Conservation (phyloP, 2,888 invertebrate species). For the Caenorhabditis sp. region DNA sequence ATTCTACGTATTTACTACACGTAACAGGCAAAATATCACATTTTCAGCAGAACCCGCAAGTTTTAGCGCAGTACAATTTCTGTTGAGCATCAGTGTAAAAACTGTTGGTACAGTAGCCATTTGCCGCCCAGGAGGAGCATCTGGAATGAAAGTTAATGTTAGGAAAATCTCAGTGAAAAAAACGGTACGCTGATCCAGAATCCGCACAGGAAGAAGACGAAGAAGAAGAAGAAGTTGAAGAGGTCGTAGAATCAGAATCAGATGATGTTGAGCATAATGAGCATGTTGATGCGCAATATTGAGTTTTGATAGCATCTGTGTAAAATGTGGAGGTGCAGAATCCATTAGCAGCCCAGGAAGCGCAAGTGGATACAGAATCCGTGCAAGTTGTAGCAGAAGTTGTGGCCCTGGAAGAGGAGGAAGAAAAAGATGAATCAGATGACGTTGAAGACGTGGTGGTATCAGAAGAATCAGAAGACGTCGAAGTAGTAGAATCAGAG, state of each 20-base stretch:
- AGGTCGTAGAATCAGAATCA: slow-evolving; percentile 6
- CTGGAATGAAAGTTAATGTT: not conserved
- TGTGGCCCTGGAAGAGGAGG: not conserved
- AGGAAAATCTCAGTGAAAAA: not conserved
- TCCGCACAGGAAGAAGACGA: slow-evolving; percentile 27
- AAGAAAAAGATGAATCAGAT: no score
- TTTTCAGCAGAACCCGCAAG: slow-evolving; percentile 42
- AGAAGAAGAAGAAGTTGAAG: slow-evolving; percentile 13
- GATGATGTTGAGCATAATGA: slow-evolving; percentile 21
- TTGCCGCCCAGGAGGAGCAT: slow-evolving; percentile 43
- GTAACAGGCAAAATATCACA: no score
- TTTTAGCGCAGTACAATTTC: slow-evolving; percentile 35
- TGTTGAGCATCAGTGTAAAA: slow-evolving; percentile 50
- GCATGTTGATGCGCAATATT: slow-evolving; percentile 40
- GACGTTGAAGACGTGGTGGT: no score
- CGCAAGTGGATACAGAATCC: slow-evolving; percentile 13
- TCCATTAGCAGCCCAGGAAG: slow-evolving; percentile 31
- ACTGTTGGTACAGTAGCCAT: slow-evolving; percentile 48
- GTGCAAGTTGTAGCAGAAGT: slow-evolving; percentile 12
- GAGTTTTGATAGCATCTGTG: slow-evolving; percentile 39
- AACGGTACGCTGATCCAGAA: slow-evolving; percentile 30
- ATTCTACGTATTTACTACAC: no score
- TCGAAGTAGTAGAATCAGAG: no score
- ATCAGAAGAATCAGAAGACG: no score
- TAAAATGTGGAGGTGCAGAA: slow-evolving; percentile 46